A percentile compares a stretch with the other conserved stretches of the same genome.
Conservation (phyloP, 1,140 invertebrate species). For the Cepaea nemoralis region DNA sequence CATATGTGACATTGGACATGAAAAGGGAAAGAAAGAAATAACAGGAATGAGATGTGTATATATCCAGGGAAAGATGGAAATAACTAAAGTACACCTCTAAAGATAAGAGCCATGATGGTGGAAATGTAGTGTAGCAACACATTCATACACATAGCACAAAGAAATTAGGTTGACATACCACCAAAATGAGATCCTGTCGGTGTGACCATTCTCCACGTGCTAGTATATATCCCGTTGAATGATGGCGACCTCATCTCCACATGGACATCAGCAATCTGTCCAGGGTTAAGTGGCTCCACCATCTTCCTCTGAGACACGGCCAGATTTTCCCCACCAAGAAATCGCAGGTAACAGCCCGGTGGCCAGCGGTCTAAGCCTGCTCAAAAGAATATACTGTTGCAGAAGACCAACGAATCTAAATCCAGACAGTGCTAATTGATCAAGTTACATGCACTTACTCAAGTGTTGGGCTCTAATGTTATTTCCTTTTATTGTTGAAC, state of each 20-base stretch:
- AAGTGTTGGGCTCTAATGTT: no score
- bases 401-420: neutral
- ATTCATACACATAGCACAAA: no score
- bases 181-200: constrained; percentile 86
- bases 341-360: constrained; percentile 80
- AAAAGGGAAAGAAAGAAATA: no score
- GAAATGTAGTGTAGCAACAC: no score
- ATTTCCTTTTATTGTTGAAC: no score
- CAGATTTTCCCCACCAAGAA: constrained; percentile 77
- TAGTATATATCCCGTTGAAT: constrained; percentile 81
- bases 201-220: constrained; percentile 87
- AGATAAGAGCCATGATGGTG: no score
- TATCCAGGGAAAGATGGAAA: no score
- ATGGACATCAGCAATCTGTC: constrained; percentile 78
- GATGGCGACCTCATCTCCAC: constrained; percentile 81
- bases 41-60: no score
- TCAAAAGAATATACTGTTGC: constrained; percentile 5
- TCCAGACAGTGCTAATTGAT: no score
- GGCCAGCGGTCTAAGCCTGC: constrained; percentile 82
- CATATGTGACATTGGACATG: no score
- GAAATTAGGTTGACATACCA: constrained; percentile 77
- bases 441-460: no score
- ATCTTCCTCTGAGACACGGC: constrained; percentile 75
- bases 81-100: no score
- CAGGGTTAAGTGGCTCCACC: constrained; percentile 78